Conservation (phyloP, 2,888 invertebrate species). For the Agriopis marginaria region DNA sequence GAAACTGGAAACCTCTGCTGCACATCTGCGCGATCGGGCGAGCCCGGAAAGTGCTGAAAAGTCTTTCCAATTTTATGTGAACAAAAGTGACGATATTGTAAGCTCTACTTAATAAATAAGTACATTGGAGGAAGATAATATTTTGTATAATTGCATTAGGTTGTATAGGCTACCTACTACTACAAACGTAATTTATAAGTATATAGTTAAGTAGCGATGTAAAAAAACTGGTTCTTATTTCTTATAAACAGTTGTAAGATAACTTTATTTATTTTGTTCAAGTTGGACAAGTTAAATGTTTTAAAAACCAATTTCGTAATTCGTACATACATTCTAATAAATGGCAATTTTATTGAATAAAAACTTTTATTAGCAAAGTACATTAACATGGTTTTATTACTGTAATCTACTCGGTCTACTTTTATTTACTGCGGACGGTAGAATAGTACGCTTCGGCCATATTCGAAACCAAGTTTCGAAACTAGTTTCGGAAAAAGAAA, state of each 20-base stretch:
- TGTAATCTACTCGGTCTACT: neutral
- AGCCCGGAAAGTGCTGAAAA: slow-evolving; percentile 25
- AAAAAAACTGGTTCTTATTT: slow-evolving; percentile 71
- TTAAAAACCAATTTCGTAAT: slow-evolving; percentile 65
- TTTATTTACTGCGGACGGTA: neutral
- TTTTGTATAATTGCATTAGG: slow-evolving; percentile 85
- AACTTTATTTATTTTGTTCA: slow-evolving; percentile 80
- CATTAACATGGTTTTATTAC: slow-evolving; percentile 30
- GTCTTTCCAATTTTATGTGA: slow-evolving; percentile 60
- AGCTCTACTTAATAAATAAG: slow-evolving; percentile 72
- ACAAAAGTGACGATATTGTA: slow-evolving; percentile 79
- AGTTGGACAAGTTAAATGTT: slow-evolving; percentile 70
- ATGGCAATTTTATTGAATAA: slow-evolving; percentile 74
- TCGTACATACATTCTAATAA: slow-evolving; percentile 63
- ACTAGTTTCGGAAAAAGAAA: no score
- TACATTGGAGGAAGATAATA: slow-evolving; percentile 74
- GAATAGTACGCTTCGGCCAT: no score
- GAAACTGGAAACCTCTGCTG: neutral
- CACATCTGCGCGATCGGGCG: neutral
- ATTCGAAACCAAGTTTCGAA: no score
- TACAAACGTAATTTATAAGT: slow-evolving; percentile 64
- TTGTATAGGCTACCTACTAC: slow-evolving; percentile 77
- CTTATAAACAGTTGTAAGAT: slow-evolving; percentile 64
- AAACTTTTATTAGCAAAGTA: slow-evolving; percentile 60
- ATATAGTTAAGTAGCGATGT: slow-evolving; percentile 71